Evolutionary conservation across 2,888 invertebrate genomes (phyloP), one percentile per base, ranked within the genome.

Genomic region (Callyntrura sp.): DNA sequence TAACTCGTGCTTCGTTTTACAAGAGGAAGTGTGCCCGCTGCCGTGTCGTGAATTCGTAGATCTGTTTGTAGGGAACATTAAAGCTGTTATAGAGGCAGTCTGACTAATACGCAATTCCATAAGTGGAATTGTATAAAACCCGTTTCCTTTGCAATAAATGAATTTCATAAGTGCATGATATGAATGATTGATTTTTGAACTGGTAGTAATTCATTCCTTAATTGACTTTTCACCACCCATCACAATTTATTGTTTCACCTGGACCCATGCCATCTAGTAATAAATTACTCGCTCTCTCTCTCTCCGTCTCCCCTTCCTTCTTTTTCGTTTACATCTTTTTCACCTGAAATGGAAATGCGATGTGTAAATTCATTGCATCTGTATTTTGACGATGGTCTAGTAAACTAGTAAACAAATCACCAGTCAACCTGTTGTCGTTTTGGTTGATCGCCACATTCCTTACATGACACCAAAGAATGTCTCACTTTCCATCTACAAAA

Each of bases 321-420:
- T 68, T 17, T 60, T 25, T 11, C 20, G 25, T 23, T 20, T 20
- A 25, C 62, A 70, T 17, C 9, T 3, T 70, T 11, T 43, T 17
- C 12, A 45, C 17, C 60, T 17, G 20, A 9, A 45, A 5, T 11
- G 45, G 35, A 45, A 48, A 11, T 73, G 23, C 48, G 48, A 48
- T 25, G 70, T 23, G 51, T 76, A 35, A 35, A 35, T 35, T 35
- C 35, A 35, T 35, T 35, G 48, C 20, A 5, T 9, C 23, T 20
- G 20, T 28, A 23, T 73, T 73, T 62, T 20, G 23, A 73, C 45
- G 43, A 48, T 20, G 14, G 17, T 11, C 28, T 57, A 76, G 70
- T 23, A 45, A 73, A 81, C 81, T 79, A 48, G 85, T 90, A 90
- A 81, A 90, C 90, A 90, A 90, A 90, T 90, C 85, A 85, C 85